phyloP scores from a whole-genome alignment of 2,113 vertebrate species.

The Diglossa brunneiventris region DNA sequence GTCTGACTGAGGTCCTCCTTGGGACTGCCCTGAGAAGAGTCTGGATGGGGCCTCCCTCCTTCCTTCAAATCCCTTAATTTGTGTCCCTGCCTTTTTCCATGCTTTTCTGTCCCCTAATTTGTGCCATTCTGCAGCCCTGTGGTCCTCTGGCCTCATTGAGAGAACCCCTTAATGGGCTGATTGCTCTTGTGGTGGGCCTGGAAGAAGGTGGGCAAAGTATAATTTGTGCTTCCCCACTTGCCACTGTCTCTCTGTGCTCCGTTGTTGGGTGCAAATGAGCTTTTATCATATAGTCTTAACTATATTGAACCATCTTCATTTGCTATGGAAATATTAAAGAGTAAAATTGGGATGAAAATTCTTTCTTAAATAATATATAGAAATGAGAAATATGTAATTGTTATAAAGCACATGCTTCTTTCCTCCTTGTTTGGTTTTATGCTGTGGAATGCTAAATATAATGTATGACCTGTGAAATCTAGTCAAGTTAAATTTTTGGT shows the following conservation, averaged over 20 bases:
- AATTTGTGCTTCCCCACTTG: neutral
- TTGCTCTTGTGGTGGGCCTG: neutral
- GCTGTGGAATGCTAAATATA: neutral
- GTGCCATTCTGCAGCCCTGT: neutral
- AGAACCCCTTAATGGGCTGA: neutral
- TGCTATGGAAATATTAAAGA: neutral
- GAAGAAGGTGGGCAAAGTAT: neutral
- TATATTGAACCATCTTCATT: neutral
- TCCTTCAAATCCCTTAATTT: neutral
- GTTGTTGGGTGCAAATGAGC: neutral
- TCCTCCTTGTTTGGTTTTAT: neutral
- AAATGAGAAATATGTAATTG: neutral
- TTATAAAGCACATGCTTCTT: neutral
- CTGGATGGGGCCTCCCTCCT: neutral
- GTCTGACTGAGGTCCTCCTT: neutral
- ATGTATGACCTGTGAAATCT: neutral
- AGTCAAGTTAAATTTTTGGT: neutral
- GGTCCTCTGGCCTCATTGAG: neutral
- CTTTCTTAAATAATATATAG: neutral
- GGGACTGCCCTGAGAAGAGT: neutral
- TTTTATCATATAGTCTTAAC: neutral
- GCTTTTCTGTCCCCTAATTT: neutral
- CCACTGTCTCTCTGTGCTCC: neutral
- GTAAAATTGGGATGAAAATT: neutral
- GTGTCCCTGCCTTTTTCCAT: neutral